Evolutionary conservation across 1,140 invertebrate genomes (phyloP).

Genomic region (Contarinia nasturtii): DNA sequence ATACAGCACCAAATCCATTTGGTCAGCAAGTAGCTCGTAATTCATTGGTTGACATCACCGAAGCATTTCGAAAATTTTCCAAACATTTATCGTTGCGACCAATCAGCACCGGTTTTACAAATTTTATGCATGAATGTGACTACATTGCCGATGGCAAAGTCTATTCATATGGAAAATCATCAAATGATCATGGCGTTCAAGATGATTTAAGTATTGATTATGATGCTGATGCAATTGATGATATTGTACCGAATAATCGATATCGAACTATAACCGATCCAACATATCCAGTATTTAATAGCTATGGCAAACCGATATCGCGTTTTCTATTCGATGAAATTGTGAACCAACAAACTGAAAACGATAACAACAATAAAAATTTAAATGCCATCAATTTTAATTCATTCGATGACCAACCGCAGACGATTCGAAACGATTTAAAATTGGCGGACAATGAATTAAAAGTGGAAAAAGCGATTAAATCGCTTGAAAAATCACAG

Average conservation of each 20-base stretch:
- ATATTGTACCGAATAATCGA: conserved; percentile 18
- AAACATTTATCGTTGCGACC: conserved; percentile 26
- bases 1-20: conserved; percentile 12
- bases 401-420: conserved; percentile 25
- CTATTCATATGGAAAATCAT: neutral
- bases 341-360: conserved; percentile 25
- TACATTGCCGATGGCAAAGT: neutral
- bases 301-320: conserved; percentile 49
- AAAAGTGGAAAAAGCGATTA: conserved; percentile 16
- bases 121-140: neutral
- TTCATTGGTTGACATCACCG: conserved; percentile 31
- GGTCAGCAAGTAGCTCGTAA: conserved; percentile 17
- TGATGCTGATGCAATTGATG: conserved; percentile 21
- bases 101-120: neutral
- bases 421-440: conserved; percentile 11
- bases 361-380: conserved; percentile 16
- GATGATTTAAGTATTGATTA: conserved; percentile 21
- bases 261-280: conserved; percentile 59
- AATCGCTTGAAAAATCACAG: neutral
- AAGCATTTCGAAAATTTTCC: conserved; percentile 29
- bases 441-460: conserved; percentile 14
- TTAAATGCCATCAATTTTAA: conserved; percentile 26
- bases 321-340: conserved; percentile 48
- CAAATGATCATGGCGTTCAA: conserved; percentile 7
- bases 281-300: conserved; percentile 49